A percentile compares a stretch with the other conserved stretches of the same genome.
Conservation (phyloP, 2,888 invertebrate species). For the Nephrotoma appendiculata region DNA sequence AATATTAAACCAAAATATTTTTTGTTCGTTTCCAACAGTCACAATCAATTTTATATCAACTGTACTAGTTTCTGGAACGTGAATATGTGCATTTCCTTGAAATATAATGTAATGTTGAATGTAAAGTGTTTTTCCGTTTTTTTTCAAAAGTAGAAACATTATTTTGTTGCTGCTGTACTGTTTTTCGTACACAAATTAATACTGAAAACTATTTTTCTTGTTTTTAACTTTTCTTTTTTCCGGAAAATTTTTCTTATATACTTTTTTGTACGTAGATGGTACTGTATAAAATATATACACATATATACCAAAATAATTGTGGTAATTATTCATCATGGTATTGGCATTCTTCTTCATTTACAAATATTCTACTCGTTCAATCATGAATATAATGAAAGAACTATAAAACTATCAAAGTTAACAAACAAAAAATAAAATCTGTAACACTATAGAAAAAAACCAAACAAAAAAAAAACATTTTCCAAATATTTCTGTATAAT, state of each 20-base stretch:
- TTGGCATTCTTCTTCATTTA: background rate
- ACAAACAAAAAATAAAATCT: background rate
- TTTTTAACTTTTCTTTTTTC: too few species aligned
- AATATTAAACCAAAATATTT: background rate
- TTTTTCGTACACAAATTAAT: too few species aligned
- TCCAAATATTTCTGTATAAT: background rate
- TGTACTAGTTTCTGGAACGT: background rate
- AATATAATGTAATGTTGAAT: too few species aligned
- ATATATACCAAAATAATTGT: background rate
- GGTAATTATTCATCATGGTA: background rate
- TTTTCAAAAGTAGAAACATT: too few species aligned
- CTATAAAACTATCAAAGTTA: background rate
- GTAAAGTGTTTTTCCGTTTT: too few species aligned
- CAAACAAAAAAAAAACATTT: background rate
- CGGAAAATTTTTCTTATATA: too few species aligned
- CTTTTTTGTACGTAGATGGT: too few species aligned
- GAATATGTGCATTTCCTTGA: too few species aligned
- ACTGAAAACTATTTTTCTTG: too few species aligned
- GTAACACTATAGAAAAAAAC: background rate
- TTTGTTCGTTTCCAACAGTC: background rate
- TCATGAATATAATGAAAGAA: background rate
- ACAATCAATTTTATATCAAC: background rate
- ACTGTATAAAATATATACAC: background rate
- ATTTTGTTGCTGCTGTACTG: too few species aligned
- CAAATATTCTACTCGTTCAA: background rate